phyloP scores from a whole-genome alignment of 2,888 invertebrate genomes.

The Marasmarcha lunaedactyla region DNA sequence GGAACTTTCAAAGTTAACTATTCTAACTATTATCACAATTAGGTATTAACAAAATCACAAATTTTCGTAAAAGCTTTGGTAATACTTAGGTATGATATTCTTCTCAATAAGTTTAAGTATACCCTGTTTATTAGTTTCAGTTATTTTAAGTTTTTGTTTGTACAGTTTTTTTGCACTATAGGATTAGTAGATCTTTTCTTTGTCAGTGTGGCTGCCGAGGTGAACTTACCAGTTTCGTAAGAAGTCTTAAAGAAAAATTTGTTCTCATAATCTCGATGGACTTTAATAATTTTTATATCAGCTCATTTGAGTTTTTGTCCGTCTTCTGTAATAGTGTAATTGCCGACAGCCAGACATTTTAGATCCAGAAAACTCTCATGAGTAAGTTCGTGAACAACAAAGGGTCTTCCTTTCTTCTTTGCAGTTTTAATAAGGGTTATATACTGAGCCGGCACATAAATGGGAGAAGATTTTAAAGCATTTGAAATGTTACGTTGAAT shows the following conservation, averaged over 20 bases:
- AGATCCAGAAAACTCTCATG: conserved; percentile 11
- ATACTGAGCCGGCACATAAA: conserved; percentile 21
- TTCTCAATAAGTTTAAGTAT: not conserved
- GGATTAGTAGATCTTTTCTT: conserved; percentile 4
- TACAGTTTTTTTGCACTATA: conserved; percentile 2
- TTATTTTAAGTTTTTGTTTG: conserved; percentile 1
- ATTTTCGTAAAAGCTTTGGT: conserved; percentile 1
- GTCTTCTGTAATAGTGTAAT: conserved; percentile 8
- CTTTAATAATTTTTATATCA: conserved; percentile 9
- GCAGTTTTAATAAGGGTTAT: conserved; percentile 18
- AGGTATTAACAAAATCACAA: no score
- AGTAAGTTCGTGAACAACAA: conserved; percentile 8
- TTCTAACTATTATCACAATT: no score
- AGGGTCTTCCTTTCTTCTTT: conserved; percentile 10
- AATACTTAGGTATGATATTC: not conserved
- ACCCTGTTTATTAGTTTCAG: conserved; percentile 2
- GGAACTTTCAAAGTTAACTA: no score
- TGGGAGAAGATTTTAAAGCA: conserved; percentile 18
- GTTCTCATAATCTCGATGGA: conserved; percentile 2
- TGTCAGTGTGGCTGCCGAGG: conserved; percentile 7
- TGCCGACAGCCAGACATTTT: conserved; percentile 8
- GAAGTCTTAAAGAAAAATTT: conserved; percentile 7
- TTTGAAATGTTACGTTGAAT: conserved; percentile 18
- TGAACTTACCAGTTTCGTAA: conserved; percentile 8
- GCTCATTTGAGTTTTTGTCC: conserved; percentile 10